Evolutionary conservation across 1,140 invertebrate species (phyloP), one percentile per base, ranked within the genome.

Genomic region (Drosophila busckii): DNA sequence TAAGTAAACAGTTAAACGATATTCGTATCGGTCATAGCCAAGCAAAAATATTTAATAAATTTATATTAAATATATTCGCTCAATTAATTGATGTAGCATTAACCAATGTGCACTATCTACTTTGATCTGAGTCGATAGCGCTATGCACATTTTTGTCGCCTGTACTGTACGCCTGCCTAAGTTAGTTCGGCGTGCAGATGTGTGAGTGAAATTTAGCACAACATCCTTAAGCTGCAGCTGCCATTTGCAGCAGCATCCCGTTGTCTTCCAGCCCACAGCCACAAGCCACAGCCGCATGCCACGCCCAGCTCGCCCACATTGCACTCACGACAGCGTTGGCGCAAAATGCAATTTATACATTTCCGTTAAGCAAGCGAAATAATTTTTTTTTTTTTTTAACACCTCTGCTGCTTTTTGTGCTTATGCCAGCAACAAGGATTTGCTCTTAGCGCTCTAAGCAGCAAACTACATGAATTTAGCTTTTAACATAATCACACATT

Each of bases 301-400:
- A 3, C 17, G 10, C 13, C 6, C 1, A 12, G 22, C 23, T 6
- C 23, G 3, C 8, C 7, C 13, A 1, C 22, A 3, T 7, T 9
- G n/a, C 19, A 10, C 5, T 25, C 22, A 20, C 53, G 13, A 38
- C 25, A 46, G 20, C 44, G 34, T 37, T 63, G 48, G 49, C 63
- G 52, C 69, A 65, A 80, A 82, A 82, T 82, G 69, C 65, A 83
- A 80, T 80, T 80, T 80, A 80, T 80, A 80, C 69, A 80, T 80
- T 80, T 80, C 75, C 75, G 75, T 75, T 80, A 80, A 82, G 75
- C 70, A 75, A 58, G 64, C 48, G 55, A 60, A 59, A 80, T 55
- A 55, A 58, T 62, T 70, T 68, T 71, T 80, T 59, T 38, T 28
- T 19, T 23, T 44, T 37, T 49, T 28, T 31, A 31, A 48, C 38